Percentiles rank a stretch among this genome's conserved stretches.
phyloP scores from a whole-genome alignment of 2,888 invertebrate genomes.

The Thymelicus lineola region DNA sequence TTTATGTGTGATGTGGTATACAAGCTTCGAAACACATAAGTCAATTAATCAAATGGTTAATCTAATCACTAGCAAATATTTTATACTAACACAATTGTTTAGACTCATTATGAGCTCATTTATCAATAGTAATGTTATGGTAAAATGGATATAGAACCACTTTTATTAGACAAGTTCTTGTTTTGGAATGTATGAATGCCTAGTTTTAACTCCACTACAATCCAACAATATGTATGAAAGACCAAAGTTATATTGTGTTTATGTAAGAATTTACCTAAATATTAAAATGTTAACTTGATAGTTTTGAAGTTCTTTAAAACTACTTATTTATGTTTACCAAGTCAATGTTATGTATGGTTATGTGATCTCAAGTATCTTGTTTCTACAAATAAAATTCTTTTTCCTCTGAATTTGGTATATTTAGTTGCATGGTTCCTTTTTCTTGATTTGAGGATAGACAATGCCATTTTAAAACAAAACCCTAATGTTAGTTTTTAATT shows the following conservation, averaged over 20 bases:
- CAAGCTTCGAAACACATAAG: not conserved
- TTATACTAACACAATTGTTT: no score
- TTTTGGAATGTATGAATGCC: not conserved
- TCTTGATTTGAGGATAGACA: slow-evolving; percentile 3
- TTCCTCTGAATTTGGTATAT: not conserved
- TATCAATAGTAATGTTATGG: no score
- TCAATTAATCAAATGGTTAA: not conserved
- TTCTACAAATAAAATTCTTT: slow-evolving; percentile 10
- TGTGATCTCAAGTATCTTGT: slow-evolving; percentile 27
- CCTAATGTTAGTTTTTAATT: slow-evolving; percentile 28
- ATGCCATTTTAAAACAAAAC: not conserved
- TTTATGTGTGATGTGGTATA: not conserved
- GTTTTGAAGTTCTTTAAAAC: not conserved
- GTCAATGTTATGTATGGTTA: slow-evolving; percentile 14
- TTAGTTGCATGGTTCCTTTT: slow-evolving; percentile 13
- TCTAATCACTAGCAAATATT: no score
- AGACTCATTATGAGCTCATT: no score
- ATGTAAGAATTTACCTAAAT: not conserved
- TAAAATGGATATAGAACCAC: no score
- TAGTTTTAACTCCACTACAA: not conserved
- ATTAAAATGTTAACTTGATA: not conserved
- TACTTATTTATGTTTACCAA: slow-evolving; percentile 13
- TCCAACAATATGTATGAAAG: not conserved
- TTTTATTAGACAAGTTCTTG: no score
- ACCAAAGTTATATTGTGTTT: slow-evolving; percentile 8